Evolutionary conservation across 2,797 vertebrate genomes (phyloP).

Genomic region (Sebastes glaucus): DNA sequence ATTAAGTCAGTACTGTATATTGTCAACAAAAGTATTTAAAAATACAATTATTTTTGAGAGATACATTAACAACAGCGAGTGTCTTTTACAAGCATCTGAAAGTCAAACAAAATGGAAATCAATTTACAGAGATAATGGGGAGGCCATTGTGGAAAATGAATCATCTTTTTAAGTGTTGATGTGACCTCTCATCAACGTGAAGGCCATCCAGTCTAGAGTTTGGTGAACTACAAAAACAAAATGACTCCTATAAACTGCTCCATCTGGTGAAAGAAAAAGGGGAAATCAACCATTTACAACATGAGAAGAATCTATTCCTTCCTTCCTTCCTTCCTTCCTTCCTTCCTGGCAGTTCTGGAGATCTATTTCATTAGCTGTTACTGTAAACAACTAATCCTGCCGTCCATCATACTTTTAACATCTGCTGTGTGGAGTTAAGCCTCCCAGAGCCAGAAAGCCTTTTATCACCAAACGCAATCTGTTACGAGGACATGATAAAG

Average conservation of each 20-base stretch:
- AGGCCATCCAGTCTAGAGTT: background rate
- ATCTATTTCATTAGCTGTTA: slow-evolving; percentile 15
- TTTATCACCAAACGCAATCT: background rate
- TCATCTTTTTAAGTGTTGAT: background rate
- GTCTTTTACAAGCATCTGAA: slow-evolving; percentile 45
- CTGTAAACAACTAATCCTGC: slow-evolving; percentile 2
- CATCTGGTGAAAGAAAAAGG: background rate
- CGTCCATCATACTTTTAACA: slow-evolving; percentile 11
- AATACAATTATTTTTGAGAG: slow-evolving; percentile 68
- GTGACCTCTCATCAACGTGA: background rate
- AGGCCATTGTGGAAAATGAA: background rate
- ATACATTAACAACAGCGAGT: slow-evolving; percentile 52
- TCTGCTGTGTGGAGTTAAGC: background rate
- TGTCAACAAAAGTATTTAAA: slow-evolving; percentile 65
- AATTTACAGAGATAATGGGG: slow-evolving; percentile 9
- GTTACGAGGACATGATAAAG: background rate
- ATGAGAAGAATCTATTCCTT: background rate
- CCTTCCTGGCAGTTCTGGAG: background rate
- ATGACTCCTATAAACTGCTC: background rate
- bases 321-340: slow-evolving; percentile 27
- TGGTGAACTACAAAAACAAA: background rate
- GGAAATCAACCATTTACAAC: slow-evolving; percentile 21
- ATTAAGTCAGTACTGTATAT: slow-evolving; percentile 40
- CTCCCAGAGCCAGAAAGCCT: background rate
- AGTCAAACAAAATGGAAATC: slow-evolving; percentile 3